Percentiles rank a stretch among this genome's conserved stretches.
Evolutionary conservation across 2,113 vertebrate genomes (phyloP).

Genomic region (Gambusia holbrooki): DNA sequence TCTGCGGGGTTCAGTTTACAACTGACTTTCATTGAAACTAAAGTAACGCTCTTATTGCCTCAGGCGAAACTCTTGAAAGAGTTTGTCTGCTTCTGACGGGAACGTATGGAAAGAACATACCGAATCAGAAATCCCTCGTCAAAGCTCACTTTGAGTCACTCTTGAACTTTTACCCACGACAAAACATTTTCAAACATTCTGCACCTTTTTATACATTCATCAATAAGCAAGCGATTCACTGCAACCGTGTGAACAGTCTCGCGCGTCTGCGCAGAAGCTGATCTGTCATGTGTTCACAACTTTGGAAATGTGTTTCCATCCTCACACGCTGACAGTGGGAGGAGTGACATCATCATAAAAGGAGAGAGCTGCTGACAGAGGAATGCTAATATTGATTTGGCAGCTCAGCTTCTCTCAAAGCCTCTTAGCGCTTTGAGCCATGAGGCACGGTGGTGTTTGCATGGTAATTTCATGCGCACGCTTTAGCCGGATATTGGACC

Average conservation of each 20-base stretch:
- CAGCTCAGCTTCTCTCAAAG: slow-evolving; percentile 59
- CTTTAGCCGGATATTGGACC: slow-evolving; percentile 71
- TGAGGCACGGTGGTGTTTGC: slow-evolving; percentile 67
- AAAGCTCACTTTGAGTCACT: slow-evolving; percentile 13
- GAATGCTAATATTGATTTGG: slow-evolving; percentile 75
- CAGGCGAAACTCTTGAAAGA: slow-evolving; percentile 33
- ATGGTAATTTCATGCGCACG: slow-evolving; percentile 73
- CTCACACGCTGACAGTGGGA: slow-evolving; percentile 31
- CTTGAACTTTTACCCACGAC: neutral
- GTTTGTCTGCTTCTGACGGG: slow-evolving; percentile 30
- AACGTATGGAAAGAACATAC: slow-evolving; percentile 40
- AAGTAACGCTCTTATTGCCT: slow-evolving; percentile 25
- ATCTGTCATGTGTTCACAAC: neutral
- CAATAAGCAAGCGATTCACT: neutral
- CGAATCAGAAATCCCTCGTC: slow-evolving; percentile 38
- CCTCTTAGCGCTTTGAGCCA: slow-evolving; percentile 68
- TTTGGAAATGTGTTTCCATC: slow-evolving; percentile 21
- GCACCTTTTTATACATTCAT: neutral
- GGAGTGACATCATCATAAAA: slow-evolving; percentile 69
- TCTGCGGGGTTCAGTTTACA: slow-evolving; percentile 3
- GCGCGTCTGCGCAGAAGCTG: slow-evolving; percentile 1
- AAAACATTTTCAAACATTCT: too few relatives aligned
- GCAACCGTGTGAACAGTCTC: neutral
- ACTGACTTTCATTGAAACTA: slow-evolving; percentile 35
- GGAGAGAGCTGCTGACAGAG: slow-evolving; percentile 61